Evolutionary conservation across 2,888 invertebrate species (phyloP), one percentile per base, ranked within the genome.

Genomic region (Microplitis deprimator): DNA sequence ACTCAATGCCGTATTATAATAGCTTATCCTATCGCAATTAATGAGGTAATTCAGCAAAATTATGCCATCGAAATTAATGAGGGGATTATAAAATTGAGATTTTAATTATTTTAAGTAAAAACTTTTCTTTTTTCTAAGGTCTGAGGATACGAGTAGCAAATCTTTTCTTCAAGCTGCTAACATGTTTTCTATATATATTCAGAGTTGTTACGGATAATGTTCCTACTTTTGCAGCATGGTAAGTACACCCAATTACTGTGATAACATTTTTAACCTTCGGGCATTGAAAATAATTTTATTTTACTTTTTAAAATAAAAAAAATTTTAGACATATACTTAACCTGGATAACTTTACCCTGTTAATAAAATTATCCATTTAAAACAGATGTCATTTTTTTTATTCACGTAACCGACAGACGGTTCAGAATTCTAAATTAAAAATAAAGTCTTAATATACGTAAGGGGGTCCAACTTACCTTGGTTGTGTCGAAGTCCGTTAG

Each of bases 81-180:
- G 50, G 10, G 29, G 29, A 29, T 29, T 29, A 3, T 3, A 29
- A 29, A 29, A 29, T 29, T 29, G 3, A 29, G 29, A 29, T 29
- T 29, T 29, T 29, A 29, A 29, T 29, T 29, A 29, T 29, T 29
- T 29, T 13, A 13, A 50, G 10, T 8, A 50, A 50, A 50, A 8
- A 13, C 13, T 82, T 79, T 81, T 79, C 83, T 85, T 90, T 89
- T n/a, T 86, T 93, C 93, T 79, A 93, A 98, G 98, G 98, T 94
- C 94, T 98, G 91, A 95, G 98, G 90, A 98, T 99, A 92, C 96
- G 99, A 90, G 96, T 98, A 91, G 98, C 97, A 87, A 98, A 98
- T 92, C 93, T 99, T 91, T 95, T 98, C 92, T 96, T 98, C 93
- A 99, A 99, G 92, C 92, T 98, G 86, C 92, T 98, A 90, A 96